Evolutionary conservation across 2,888 invertebrate genomes (phyloP).

Genomic region (Torymus auratus): DNA sequence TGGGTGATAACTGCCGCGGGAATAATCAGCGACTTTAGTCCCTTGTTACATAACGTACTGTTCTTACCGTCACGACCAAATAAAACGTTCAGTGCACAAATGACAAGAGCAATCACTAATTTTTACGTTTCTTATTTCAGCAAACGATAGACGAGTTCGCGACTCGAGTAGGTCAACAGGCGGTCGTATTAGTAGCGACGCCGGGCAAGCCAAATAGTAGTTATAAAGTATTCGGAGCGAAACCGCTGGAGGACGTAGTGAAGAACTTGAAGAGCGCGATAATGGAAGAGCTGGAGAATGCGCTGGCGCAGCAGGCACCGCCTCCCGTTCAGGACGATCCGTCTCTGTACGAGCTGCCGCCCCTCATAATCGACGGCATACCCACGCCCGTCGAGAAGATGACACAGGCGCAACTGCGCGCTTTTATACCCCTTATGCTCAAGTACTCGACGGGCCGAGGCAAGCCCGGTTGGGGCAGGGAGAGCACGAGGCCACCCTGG

Average conservation of each 20-base stretch:
- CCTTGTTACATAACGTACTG: no score
- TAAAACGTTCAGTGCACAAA: no score
- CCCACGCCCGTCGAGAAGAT: constrained; percentile 99
- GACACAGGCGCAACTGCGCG: constrained; percentile 97
- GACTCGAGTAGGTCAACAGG: constrained; percentile 97
- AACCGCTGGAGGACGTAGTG: constrained; percentile 97
- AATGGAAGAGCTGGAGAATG: constrained; percentile 96
- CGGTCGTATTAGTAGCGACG: constrained; percentile 95
- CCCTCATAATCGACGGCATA: constrained; percentile 97
- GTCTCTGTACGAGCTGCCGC: constrained; percentile 95
- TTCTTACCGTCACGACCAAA: no score
- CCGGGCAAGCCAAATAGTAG: constrained; percentile 97
- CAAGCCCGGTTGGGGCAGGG: constrained; percentile 98
- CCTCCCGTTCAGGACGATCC: constrained; percentile 92
- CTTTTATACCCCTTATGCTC: constrained; percentile 98
- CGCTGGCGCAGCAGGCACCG: constrained; percentile 94
- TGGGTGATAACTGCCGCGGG: no score
- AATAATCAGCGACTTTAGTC: no score
- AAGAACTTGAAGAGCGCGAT: constrained; percentile 93
- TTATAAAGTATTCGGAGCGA: constrained; percentile 97
- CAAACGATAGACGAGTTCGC: constrained; percentile 98
- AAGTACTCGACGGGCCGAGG: constrained; percentile 98
- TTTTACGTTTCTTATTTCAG: constrained; percentile 75
- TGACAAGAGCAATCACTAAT: background rate
- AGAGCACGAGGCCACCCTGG: constrained; percentile 97